These are phyloP conservation scores for Magallana ariakensis DNA, from an alignment of 1,140 invertebrate genomes.

Conservation along the genomic window DNA sequence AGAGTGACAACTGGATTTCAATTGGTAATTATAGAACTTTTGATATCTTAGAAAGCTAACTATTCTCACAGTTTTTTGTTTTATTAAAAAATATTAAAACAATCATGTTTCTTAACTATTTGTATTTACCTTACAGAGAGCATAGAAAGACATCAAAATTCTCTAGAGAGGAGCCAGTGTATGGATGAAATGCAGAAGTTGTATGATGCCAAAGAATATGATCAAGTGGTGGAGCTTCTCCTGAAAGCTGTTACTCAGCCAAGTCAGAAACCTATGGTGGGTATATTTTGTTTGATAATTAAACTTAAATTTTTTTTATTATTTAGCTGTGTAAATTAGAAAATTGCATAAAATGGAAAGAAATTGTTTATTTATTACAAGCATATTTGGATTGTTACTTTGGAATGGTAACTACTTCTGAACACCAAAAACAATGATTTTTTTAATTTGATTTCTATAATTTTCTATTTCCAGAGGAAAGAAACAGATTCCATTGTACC, in stretches of 20 bases:
- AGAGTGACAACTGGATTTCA: constrained; percentile 48
- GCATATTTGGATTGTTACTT: no score
- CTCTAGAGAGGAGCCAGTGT: constrained; percentile 77
- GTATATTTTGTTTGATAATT: neutral
- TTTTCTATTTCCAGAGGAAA: neutral
- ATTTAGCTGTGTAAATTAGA: no score
- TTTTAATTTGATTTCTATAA: no score
- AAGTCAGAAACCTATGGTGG: constrained; percentile 46
- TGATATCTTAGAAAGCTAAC: no score
- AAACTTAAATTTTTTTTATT: no score
- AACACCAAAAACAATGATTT: no score
- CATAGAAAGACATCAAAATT: constrained; percentile 72
- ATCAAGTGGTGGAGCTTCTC: constrained; percentile 77
- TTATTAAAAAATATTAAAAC: no score
- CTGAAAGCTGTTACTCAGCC: constrained; percentile 70
- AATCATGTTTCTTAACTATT: neutral
- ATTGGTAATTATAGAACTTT: neutral
- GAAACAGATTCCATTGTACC: constrained; percentile 46
- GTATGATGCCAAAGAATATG: constrained; percentile 75
- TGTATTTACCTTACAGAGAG: constrained; percentile 56
- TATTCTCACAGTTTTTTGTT: no score
- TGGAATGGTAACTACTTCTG: no score
- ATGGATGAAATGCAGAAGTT: constrained; percentile 79
- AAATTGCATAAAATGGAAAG: no score
- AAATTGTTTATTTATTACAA: no score